Conservation (phyloP, 2,888 invertebrate genomes). For the Punctoribates punctum region DNA sequence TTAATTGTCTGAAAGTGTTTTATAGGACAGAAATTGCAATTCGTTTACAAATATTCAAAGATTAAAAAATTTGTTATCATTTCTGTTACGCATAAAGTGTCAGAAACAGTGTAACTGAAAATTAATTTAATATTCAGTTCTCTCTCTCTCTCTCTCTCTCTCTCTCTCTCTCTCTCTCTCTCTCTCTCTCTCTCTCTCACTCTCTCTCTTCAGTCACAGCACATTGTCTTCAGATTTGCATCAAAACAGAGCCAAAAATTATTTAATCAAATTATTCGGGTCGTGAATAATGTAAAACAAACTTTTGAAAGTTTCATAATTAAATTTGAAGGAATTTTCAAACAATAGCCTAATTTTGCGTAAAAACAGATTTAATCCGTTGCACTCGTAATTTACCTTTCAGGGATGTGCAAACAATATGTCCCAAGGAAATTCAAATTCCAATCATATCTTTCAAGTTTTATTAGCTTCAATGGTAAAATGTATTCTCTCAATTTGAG, state of each 20-base stretch:
- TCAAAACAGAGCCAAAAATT: not conserved
- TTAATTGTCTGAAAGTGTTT: not conserved
- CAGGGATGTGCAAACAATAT: too few relatives aligned
- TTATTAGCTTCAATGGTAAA: too few relatives aligned
- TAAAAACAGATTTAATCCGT: not conserved
- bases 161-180: not conserved
- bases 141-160: not conserved
- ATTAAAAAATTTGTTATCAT: constrained; percentile 4
- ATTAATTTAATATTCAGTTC: not conserved
- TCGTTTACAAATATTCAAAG: not conserved
- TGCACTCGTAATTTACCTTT: not conserved
- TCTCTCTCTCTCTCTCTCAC: not conserved
- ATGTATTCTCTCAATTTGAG: too few relatives aligned
- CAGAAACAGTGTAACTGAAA: not conserved
- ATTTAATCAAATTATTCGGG: not conserved
- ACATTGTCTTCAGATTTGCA: not conserved
- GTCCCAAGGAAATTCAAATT: too few relatives aligned
- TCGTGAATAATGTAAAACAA: constrained; percentile 3
- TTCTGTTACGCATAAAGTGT: not conserved
- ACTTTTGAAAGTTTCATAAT: not conserved
- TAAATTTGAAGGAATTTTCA: not conserved
- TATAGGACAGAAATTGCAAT: not conserved
- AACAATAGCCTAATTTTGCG: not conserved
- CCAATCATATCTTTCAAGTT: too few relatives aligned
- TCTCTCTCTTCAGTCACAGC: not conserved